Evolutionary conservation across 2,113 vertebrate genomes (phyloP).

Genomic region (Castor canadensis): DNA sequence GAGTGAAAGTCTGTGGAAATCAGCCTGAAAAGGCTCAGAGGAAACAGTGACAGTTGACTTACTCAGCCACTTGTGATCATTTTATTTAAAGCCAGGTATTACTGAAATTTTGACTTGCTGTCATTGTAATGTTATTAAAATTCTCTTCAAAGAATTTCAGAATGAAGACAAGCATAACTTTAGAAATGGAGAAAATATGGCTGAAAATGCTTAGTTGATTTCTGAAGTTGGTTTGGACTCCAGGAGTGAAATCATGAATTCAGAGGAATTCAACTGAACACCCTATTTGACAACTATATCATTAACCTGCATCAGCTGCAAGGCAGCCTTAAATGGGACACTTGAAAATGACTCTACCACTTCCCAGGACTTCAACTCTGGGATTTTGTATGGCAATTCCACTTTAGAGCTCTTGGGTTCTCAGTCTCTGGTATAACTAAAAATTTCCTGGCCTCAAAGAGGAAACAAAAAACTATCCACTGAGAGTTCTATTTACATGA

Average conservation of each 20-base stretch:
- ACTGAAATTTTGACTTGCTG: conserved; percentile 41
- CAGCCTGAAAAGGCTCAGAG: conserved; percentile 30
- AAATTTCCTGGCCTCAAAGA: conserved; percentile 22
- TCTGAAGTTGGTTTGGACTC: neutral
- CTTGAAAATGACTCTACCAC: neutral
- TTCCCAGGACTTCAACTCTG: neutral
- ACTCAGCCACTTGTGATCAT: conserved; percentile 42
- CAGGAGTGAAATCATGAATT: conserved; percentile 1
- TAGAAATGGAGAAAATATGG: neutral
- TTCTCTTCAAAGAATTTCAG: conserved; percentile 42
- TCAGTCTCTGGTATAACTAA: neutral
- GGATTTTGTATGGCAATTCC: neutral
- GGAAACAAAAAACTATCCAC: neutral
- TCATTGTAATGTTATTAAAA: conserved; percentile 52
- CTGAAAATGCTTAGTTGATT: conserved; percentile 12
- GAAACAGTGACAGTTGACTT: conserved; percentile 5
- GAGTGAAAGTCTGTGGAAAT: conserved; percentile 46
- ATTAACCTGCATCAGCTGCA: neutral
- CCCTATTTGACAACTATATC: neutral
- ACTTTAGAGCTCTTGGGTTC: neutral
- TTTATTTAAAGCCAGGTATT: conserved; percentile 59
- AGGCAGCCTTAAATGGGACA: neutral
- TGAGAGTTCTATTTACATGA: neutral
- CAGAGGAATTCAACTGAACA: neutral
- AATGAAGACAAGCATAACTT: conserved; percentile 43